Evolutionary conservation across 2,113 vertebrate genomes (phyloP).

Genomic region (Microcebus ravelobensis): DNA sequence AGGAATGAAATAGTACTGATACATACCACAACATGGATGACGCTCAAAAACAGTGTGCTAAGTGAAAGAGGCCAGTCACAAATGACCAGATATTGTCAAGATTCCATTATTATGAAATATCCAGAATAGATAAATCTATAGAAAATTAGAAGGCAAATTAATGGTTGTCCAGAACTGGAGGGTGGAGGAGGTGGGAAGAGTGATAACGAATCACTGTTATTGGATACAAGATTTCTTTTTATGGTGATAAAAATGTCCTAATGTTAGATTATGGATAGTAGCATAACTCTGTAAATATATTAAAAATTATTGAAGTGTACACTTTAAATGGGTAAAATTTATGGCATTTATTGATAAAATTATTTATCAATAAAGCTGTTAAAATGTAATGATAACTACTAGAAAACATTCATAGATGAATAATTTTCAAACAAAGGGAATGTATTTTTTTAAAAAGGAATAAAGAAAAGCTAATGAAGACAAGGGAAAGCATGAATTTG

Average conservation of each 20-base stretch:
- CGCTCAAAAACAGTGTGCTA: background rate
- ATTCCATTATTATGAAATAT: background rate
- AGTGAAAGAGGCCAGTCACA: background rate
- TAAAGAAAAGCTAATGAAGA: background rate
- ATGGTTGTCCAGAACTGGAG: background rate
- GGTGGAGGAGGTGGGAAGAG: background rate
- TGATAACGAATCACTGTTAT: background rate
- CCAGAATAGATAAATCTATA: background rate
- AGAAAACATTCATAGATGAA: background rate
- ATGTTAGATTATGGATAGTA: background rate
- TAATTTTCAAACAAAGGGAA: constrained; percentile 28
- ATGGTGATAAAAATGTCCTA: background rate
- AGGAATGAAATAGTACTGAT: background rate
- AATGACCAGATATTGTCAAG: background rate
- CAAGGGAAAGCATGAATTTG: background rate
- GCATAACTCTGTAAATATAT: background rate
- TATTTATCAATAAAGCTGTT: background rate
- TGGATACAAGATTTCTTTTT: background rate
- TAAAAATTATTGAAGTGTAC: background rate
- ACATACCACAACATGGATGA: background rate
- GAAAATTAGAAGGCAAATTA: background rate
- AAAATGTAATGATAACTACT: background rate
- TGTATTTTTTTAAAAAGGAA: background rate
- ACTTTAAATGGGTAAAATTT: background rate
- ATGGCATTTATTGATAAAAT: background rate